A percentile compares a stretch with the other conserved stretches of the same genome.
These are phyloP conservation scores for Channallabes apus DNA, from an alignment of 2,797 vertebrate species.

Conservation along the genomic window DNA sequence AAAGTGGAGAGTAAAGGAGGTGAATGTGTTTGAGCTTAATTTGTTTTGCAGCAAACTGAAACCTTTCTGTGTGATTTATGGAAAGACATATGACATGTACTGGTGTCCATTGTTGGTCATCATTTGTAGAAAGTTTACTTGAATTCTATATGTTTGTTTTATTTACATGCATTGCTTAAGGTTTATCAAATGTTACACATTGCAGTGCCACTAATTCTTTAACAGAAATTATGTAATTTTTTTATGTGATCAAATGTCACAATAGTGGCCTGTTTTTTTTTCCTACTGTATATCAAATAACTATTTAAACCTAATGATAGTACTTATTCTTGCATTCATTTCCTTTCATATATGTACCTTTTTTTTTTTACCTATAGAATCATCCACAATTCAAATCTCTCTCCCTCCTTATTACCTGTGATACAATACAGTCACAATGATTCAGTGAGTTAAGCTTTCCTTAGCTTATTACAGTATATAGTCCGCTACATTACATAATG, in stretches of 20 bases:
- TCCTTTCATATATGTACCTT: background rate
- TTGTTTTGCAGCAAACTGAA: background rate
- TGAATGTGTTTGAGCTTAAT: constrained; percentile 19
- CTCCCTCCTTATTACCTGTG: background rate
- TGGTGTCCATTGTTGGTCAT: no score
- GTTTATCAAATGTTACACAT: background rate
- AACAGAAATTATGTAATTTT: background rate
- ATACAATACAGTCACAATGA: background rate
- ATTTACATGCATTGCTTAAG: no score
- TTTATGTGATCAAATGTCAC: background rate
- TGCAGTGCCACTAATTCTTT: background rate
- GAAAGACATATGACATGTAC: no score
- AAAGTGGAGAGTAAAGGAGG: constrained; percentile 33
- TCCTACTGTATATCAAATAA: background rate
- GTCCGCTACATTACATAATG: no score
- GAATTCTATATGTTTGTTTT: background rate
- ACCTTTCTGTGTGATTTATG: background rate
- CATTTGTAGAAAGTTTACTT: background rate
- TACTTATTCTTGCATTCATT: background rate
- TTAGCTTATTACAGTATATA: no score
- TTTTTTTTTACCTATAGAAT: no score
- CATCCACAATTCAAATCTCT: background rate
- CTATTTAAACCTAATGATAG: background rate
- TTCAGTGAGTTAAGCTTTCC: background rate
- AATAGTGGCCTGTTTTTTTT: background rate